Evolutionary conservation across 1,140 invertebrate genomes (phyloP), one percentile per base, ranked within the genome.

Genomic region (Zaprionus capensis): DNA sequence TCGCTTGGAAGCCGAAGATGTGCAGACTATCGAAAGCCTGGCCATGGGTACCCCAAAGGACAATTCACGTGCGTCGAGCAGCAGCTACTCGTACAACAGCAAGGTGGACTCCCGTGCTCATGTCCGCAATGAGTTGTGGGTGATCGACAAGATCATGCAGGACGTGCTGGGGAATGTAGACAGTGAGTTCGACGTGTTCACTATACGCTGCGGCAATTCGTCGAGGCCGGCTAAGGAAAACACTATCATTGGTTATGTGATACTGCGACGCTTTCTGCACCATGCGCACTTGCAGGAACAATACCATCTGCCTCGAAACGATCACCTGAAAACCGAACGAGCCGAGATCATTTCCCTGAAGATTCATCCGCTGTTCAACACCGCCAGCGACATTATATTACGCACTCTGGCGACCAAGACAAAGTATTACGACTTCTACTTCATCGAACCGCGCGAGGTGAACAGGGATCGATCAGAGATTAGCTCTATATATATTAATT

Each of bases 131-230:
- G 85, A 90, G 59, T 0, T 69, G 7, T 2, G 2, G 0, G 41
- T 73, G 0, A 34, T 90, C 4, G 51, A 72, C 1, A 17, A 59
- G 2, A 83, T 91, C n/a, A 69, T 92, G 28, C 41, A 56, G 6
- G 80, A 91, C 57, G 84, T 92, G 7, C 62, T 92, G 12, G 28
- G 65, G 3, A 81, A 88, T 34, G 55, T 67, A 6, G 34, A 36
- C 9, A 88, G 61, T 15, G 76, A 91, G 17, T 92, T 78, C 20
- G 17, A 70, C 26, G 66, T 83, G 0, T 80, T 81, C 17, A 92
- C 91, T 41, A 92, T 92, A 58, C 82, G 91, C 15, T 91, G 86
- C 28, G 91, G 91, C 0, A 64, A 90, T 34, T 90, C 91, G 0
- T 66, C 67, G 2, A 78, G 62, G n/a, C 36, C 82, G 1, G 72